Evolutionary conservation across 2,113 vertebrate species (phyloP), one percentile per base, ranked within the genome.

Genomic region (Ptyas mucosa): DNA sequence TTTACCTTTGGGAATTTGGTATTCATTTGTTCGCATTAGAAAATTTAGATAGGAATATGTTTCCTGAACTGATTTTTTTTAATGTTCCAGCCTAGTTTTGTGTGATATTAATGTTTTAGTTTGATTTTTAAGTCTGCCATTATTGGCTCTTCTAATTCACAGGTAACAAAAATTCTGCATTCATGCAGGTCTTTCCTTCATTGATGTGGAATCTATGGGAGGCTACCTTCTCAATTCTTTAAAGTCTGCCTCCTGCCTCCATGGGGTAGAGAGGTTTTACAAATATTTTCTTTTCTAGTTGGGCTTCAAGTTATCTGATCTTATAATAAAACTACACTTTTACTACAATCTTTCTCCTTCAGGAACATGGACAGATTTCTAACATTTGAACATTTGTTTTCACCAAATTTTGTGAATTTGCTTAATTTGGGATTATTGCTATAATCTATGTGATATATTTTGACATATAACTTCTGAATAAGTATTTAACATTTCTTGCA

Each of bases 171-270:
- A 10, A 5, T 2, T 12, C 1, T 51, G 88, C 23, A 26, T 34
- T 75, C n/a, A 75, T 75, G 64, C 14, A 34, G 14, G 34, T 75
- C 10, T 43, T 15, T 8, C 20, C 23, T 61, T 24, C 24, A 18
- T 1, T 29, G 12, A 8, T 15, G 5, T 61, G 39, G 21, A 61
- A 43, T 57, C 39, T 18, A 29, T 46, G 7, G 26, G 29, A 90
- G 51, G 49, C 2, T 26, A 46, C 29, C 14, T 58, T 46, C 29
- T 75, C n/a, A 18, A 6, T 75, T 75, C 14, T 75, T 34, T 3
- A 9, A 46, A 3, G 10, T 23, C 3, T 43, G 1, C 26, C 0
- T 12, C 11, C 0, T 57, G 46, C 0, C 14, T 39, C 39, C 21
- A 26, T 46, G 39, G n/a, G 29, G 29, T 24, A 64, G 24, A 46